Evolutionary conservation across 2,888 invertebrate genomes (phyloP).

Genomic region (Standfussiana lucernea): DNA sequence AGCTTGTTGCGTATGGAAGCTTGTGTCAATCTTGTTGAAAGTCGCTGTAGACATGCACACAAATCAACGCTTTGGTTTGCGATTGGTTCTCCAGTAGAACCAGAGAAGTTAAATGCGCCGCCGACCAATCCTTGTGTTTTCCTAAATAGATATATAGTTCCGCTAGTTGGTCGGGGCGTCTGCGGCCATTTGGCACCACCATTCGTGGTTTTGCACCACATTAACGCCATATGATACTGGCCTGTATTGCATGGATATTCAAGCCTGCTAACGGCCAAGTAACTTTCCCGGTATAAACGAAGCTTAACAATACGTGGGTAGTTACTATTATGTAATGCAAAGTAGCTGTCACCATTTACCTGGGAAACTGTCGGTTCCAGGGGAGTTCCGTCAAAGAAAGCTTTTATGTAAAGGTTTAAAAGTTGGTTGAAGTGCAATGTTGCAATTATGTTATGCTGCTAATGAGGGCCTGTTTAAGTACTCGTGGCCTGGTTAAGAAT

Average conservation of each 20-base stretch:
- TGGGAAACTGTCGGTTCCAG: constrained; percentile 3
- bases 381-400: constrained; percentile 9
- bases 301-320: neutral
- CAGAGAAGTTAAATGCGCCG: neutral
- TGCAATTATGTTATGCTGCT: constrained; percentile 1
- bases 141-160: neutral
- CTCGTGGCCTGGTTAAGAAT: neutral
- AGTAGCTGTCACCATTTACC: constrained; percentile 10
- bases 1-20: neutral
- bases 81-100: neutral
- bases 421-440: constrained; percentile 2
- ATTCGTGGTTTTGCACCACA: neutral
- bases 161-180: neutral
- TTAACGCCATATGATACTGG: neutral
- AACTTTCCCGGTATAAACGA: neutral
- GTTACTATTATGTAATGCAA: neutral
- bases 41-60: neutral
- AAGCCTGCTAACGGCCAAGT: neutral
- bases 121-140: neutral
- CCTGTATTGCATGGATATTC: neutral
- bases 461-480: no score
- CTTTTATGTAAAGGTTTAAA: constrained; percentile 24
- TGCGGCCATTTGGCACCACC: neutral
- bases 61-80: neutral
- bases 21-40: neutral